phyloP scores from a whole-genome alignment of 2,113 vertebrate species.

The Pagrus major region DNA sequence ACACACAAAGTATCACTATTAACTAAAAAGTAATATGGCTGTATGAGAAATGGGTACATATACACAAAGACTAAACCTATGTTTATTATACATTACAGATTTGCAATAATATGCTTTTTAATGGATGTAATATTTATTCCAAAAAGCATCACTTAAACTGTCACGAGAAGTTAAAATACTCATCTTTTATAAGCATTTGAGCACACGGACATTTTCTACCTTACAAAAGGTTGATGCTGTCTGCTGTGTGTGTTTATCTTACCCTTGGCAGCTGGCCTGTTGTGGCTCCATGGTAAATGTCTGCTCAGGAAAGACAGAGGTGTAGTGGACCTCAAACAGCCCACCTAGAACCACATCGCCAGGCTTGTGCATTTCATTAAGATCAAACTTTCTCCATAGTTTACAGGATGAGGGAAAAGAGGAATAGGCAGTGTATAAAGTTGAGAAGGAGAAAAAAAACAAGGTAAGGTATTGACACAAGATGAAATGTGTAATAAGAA shows the following conservation, averaged over 20 bases:
- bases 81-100: neutral
- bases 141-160: neutral
- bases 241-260: no score
- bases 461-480: neutral
- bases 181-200: neutral
- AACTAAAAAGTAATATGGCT: neutral
- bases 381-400: constrained; percentile 31
- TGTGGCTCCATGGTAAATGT: constrained; percentile 34
- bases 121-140: neutral
- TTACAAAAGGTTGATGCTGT: no score
- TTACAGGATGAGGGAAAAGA: constrained; percentile 25
- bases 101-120: neutral
- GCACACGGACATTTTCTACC: neutral
- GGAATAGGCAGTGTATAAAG: neutral
- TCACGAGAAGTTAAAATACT: neutral
- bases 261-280: constrained; percentile 26
- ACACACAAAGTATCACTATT: neutral
- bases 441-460: constrained; percentile 6
- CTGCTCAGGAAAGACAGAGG: constrained; percentile 37
- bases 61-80: neutral
- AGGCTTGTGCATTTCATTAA: constrained; percentile 38
- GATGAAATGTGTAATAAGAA: no score
- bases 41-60: neutral
- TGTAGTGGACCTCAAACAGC: constrained; percentile 51
- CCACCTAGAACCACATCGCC: constrained; percentile 50